Percentiles rank a stretch among this genome's conserved stretches.
phyloP scores from a whole-genome alignment of 2,113 vertebrate species.

The Calidris pygmaea region DNA sequence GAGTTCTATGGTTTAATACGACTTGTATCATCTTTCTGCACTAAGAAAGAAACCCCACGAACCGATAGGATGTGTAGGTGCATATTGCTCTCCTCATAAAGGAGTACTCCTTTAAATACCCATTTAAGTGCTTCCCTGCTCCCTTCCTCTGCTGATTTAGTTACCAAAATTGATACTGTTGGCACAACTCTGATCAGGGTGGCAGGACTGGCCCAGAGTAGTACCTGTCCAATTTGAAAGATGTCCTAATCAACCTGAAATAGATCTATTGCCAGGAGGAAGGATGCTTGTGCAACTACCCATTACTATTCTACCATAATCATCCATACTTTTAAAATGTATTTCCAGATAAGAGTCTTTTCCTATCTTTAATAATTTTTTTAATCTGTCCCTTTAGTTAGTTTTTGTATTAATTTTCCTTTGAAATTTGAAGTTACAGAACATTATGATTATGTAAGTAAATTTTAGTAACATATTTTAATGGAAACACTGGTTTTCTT shows the following conservation, averaged over 20 bases:
- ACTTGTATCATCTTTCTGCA: background rate
- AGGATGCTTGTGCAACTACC: background rate
- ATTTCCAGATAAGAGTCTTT: background rate
- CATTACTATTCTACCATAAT: background rate
- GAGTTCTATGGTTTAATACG: background rate
- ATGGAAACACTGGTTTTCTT: background rate
- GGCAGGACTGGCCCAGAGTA: background rate
- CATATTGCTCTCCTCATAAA: accelerated
- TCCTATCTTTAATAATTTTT: background rate
- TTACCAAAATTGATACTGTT: background rate
- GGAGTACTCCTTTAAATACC: accelerated
- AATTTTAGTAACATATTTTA: background rate
- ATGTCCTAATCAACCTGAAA: background rate
- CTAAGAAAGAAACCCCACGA: background rate
- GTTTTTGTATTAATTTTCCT: background rate
- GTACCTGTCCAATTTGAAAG: background rate
- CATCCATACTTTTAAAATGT: background rate
- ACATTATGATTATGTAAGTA: background rate
- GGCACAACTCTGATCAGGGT: background rate
- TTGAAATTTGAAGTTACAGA: background rate
- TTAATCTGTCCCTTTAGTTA: background rate
- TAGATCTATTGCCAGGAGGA: background rate
- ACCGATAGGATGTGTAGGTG: accelerated
- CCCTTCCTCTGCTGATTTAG: background rate
- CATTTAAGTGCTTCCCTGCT: background rate